Base-by-base conservation (phyloP, 2,797 vertebrate species). In the Pteronotus mesoamericanus region DNA sequence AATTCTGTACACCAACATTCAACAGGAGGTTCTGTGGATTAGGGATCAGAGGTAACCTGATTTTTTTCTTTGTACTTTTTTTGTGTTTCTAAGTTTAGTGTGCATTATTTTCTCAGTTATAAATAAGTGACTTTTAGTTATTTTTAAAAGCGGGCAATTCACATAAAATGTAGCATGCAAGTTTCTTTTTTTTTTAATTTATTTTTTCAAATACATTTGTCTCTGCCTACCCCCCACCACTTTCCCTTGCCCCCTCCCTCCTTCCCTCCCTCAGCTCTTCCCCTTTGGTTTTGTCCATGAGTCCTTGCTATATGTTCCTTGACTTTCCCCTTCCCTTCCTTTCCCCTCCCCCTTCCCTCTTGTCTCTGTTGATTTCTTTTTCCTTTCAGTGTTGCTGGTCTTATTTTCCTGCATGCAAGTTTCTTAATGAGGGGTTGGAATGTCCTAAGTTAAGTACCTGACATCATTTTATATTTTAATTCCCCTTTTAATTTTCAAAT, bases 401-500 rank as follows among this genome's bases (percentile, higher is more conserved):
- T n/a, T n/a, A n/a, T n/a, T n/a, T n/a, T n/a, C n/a, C n/a, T n/a
- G 57, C 11, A 1, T 90, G n/a, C 16, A 86, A 37, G 6, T 84
- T 90, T 96, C 53, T 94, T 53, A 80, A 72, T 64, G n/a, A 89
- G 37, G 9, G 39, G 83, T 89, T 89, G 42, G 55, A 80, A 42
- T 82, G 69, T 91, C 59, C 68, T 72, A 91, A 77, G 21, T 86
- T 89, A 34, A 93, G 55, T 75, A 53, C 74, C n/a, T 87, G 57
- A 69, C 29, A 66, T 69, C 29, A n/a, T 34, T 89, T 95, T 75
- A 59, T 87, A 26, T 29, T 26, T 89, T 90, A 83, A 9, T 68
- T 96, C 22, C 9, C 48, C 9, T 91, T 96, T 69, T 55, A 78
- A 79, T 93, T 91, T 91, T 77, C 64, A 68, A 64, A 64, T n/a